Evolutionary conservation across 1,140 invertebrate species (phyloP).

Genomic region (Microplitis demolitor): DNA sequence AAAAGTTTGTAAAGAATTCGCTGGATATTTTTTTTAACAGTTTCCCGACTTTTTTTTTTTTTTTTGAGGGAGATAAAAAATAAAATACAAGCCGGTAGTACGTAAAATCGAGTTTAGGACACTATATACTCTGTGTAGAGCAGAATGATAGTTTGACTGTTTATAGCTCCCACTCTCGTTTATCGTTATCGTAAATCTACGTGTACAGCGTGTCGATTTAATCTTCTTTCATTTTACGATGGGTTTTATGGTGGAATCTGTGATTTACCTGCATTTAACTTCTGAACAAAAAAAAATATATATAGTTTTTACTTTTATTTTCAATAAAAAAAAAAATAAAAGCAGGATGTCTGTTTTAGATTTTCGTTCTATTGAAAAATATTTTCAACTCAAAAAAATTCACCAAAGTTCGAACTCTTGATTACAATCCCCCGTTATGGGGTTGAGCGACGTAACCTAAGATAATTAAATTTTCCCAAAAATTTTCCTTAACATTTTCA

Average conservation of each 20-base stretch:
- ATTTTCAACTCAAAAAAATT: too few species aligned
- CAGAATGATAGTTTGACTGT: conserved; percentile 45
- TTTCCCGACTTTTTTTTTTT: not conserved
- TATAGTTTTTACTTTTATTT: too few species aligned
- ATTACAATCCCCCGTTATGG: too few species aligned
- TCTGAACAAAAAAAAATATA: conserved; percentile 22
- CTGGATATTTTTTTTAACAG: not conserved
- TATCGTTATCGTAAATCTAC: conserved; percentile 55
- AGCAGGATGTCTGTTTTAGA: too few species aligned
- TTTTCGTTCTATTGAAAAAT: too few species aligned
- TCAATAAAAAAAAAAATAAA: too few species aligned
- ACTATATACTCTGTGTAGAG: conserved; percentile 31
- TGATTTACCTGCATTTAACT: conserved; percentile 28
- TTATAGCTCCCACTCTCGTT: conserved; percentile 51
- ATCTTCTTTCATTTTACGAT: conserved; percentile 51
- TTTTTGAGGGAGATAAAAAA: not conserved
- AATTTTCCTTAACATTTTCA: too few species aligned
- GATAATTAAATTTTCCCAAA: too few species aligned
- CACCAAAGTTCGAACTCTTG: too few species aligned
- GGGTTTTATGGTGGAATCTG: conserved; percentile 45
- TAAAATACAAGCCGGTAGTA: not conserved
- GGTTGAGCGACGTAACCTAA: too few species aligned
- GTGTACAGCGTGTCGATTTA: conserved; percentile 41
- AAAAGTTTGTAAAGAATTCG: too few species aligned
- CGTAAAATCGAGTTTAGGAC: not conserved